Conservation (phyloP, 2,113 vertebrate genomes). For the Gymnobelideus leadbeateri region DNA sequence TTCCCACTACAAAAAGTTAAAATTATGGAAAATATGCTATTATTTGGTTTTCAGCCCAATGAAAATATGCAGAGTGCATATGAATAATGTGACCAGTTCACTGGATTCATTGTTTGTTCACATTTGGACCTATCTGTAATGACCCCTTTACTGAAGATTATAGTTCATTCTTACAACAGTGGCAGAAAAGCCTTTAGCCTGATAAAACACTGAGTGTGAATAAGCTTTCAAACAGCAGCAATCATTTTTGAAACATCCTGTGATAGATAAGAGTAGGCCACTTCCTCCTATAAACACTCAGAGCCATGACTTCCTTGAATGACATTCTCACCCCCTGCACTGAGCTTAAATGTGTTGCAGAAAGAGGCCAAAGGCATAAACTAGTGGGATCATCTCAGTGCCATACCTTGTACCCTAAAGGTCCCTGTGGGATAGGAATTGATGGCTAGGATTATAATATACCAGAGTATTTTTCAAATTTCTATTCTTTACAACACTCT, state of each 20-base stretch:
- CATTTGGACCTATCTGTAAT: not conserved
- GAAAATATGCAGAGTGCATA: not conserved
- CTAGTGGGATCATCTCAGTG: not conserved
- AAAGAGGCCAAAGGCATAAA: not conserved
- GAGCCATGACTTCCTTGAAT: not conserved
- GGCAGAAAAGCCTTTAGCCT: not conserved
- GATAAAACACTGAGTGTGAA: not conserved
- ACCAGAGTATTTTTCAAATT: not conserved
- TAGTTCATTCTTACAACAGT: not conserved
- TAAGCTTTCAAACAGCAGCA: not conserved
- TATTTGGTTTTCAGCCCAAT: not conserved
- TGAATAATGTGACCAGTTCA: not conserved
- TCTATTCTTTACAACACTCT: not conserved
- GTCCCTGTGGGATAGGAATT: not conserved
- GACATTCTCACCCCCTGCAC: not conserved
- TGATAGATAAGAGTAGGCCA: not conserved
- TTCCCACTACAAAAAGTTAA: not conserved
- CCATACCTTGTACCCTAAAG: not conserved
- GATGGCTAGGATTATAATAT: not conserved
- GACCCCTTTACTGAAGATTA: not conserved
- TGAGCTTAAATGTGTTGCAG: not conserved
- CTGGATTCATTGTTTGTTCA: not conserved
- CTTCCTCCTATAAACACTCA: not conserved
- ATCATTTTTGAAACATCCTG: not conserved
- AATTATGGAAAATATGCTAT: not conserved